Evolutionary conservation across 1,140 invertebrate species (phyloP).

Genomic region (Bradysia coprophila): DNA sequence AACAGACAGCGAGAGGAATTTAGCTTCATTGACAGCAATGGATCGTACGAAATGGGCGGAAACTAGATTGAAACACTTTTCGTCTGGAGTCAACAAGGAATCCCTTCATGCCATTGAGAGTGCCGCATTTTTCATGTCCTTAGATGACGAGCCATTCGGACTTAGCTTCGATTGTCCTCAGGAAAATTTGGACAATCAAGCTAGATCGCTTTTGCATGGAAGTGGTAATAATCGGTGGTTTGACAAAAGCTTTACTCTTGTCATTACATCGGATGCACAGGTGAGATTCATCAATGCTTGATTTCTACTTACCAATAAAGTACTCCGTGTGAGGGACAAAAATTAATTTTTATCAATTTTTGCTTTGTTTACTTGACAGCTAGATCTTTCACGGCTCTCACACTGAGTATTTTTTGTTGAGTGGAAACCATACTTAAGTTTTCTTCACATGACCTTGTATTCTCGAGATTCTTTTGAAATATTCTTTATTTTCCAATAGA

Average conservation of each 20-base stretch:
- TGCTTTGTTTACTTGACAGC: no score
- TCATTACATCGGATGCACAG: constrained; percentile 83
- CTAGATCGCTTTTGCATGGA: constrained; percentile 75
- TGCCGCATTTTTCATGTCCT: constrained; percentile 76
- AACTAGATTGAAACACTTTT: constrained; percentile 53
- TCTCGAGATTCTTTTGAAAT: no score
- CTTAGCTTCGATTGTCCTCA: constrained; percentile 67
- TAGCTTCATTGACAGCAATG: constrained; percentile 85
- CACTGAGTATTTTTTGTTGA: no score
- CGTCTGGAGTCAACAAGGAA: constrained; percentile 53
- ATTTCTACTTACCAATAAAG: no score
- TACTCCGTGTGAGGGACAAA: no score
- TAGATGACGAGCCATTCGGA: constrained; percentile 55
- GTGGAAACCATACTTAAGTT: no score
- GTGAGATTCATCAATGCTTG: no score
- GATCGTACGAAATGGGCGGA: constrained; percentile 82
- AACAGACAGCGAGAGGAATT: constrained; percentile 60
- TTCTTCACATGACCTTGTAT: no score
- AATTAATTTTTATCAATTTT: no score
- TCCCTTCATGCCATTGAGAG: constrained; percentile 87
- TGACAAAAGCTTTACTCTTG: constrained; percentile 96
- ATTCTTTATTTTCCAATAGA: no score
- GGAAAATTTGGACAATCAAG: constrained; percentile 65
- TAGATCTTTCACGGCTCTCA: no score
- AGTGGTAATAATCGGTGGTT: constrained; percentile 97